These are phyloP conservation scores for Spialia ferax DNA, from an alignment of 2,888 invertebrate genomes.

Conservation along the genomic window DNA sequence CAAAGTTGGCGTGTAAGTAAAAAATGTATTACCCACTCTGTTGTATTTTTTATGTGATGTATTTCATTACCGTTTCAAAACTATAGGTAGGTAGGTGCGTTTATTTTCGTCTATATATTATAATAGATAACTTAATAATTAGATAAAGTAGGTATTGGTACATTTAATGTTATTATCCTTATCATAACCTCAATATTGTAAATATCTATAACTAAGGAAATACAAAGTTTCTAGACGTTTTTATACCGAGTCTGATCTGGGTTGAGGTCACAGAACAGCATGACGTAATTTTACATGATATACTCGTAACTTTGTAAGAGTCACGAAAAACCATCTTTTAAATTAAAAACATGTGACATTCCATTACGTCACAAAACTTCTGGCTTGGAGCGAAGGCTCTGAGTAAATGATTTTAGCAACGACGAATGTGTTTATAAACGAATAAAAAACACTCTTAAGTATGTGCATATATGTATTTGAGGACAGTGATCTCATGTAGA, in stretches of 20 bases:
- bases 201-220: background rate
- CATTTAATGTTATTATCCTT: background rate
- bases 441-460: background rate
- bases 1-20: background rate
- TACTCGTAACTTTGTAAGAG: constrained; percentile 10
- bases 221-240: background rate
- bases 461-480: background rate
- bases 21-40: too few species aligned
- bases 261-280: constrained; percentile 13
- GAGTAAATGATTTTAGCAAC: background rate
- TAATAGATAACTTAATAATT: background rate
- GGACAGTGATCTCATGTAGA: background rate
- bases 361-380: constrained; percentile 1
- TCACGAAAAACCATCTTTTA: constrained; percentile 11
- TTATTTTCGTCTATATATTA: too few species aligned
- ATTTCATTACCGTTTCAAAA: too few species aligned
- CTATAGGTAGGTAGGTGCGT: too few species aligned
- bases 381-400: background rate
- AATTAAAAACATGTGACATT: constrained; percentile 10
- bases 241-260: background rate
- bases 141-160: too few species aligned
- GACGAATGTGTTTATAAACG: background rate
- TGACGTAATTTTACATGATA: constrained; percentile 9
- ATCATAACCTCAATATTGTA: background rate
- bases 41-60: too few species aligned